Base-by-base conservation (phyloP, 1,140 invertebrate genomes). In the Mya arenaria region DNA sequence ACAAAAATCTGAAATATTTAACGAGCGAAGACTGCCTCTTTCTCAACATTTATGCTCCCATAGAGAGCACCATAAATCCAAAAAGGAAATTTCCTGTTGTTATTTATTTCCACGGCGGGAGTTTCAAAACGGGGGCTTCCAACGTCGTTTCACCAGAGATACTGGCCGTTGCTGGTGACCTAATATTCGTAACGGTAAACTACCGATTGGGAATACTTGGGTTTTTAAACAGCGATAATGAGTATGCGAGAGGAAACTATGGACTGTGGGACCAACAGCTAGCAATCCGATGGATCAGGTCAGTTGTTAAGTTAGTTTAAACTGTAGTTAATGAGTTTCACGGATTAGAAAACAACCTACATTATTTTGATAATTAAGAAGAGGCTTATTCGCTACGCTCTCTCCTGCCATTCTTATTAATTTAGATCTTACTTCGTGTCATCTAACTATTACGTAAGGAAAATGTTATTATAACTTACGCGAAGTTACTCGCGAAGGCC, bases 231-330 rank as follows among this genome's bases (percentile, higher is more conserved):
- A 82, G 44, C 36, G 78, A 30, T 2, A 48, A 66, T 41, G 10
- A 25, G 10, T 55, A 30, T 41, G 52, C 41, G 19, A 23, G 5
- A 1, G 79, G 79, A 52, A 82, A 82, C 52, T 82, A 73, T n/a
- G 79, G 79, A 15, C 41, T 82, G 0, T 82, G 79, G 79, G 79
- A 82, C 68, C 79, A 82, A 41, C 69, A 82, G 8, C 39, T 82
- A 8, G 79, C 69, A 8, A 65, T 82, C 19, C 39, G 41, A 15
- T 82, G 79, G 79, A 48, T 82, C 5, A 36, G n/a, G n/a, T n/a
- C n/a, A n/a, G n/a, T n/a, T n/a, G n/a, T n/a, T n/a, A n/a, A n/a
- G n/a, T n/a, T n/a, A n/a, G n/a, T n/a, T n/a, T n/a, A n/a, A n/a
- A n/a, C n/a, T n/a, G n/a, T n/a, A n/a, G n/a, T n/a, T n/a, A n/a